Evolutionary conservation across 2,797 vertebrate genomes (phyloP), one percentile per base, ranked within the genome.

Genomic region (Gymnocypris eckloni): DNA sequence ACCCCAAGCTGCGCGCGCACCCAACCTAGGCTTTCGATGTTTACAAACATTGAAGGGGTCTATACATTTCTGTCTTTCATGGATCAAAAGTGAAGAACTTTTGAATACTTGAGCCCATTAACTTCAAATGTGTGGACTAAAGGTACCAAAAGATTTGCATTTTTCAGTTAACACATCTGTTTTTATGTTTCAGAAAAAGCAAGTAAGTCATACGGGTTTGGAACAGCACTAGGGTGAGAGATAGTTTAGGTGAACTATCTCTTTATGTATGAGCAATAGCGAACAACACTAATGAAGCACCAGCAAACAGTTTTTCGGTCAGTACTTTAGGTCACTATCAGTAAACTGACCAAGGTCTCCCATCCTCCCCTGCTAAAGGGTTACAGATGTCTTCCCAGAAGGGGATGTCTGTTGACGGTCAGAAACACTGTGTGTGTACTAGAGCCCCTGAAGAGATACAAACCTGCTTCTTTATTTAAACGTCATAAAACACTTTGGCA

Each of bases 301-400:
- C 73, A 28, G 56, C 25, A 16, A 80, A 25, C 18, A 15, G 71
- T 81, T 79, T 71, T 28, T 72, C 52, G 20, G 73, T 69, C 71
- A 39, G 66, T 78, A 81, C 25, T 56, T 86, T 37, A 54, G 39
- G 50, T 76, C 78, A 69, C 78, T 43, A 81, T 76, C 25, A 82
- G 56, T 69, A 56, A 61, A 84, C 48, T 52, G 59, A 39, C 75
- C 52, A 71, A 88, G 83, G 84, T 81, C 88, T 82, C 79, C 89
- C 64, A 84, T 85, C 86, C 77, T 83, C 81, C 81, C 52, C 48
- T 56, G 50, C 67, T 88, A 82, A 91, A 83, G 84, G 79, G 61
- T 89, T 89, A 84, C 89, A 90, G 88, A 87, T 88, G 88, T 86
- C 86, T 91, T 90, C 86, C 90, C 72, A 86, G 86, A 90, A 89